A percentile compares a stretch with the other conserved stretches of the same genome.
Evolutionary conservation across 2,888 invertebrate species (phyloP).

Genomic region (Drosophila mercatorum): DNA sequence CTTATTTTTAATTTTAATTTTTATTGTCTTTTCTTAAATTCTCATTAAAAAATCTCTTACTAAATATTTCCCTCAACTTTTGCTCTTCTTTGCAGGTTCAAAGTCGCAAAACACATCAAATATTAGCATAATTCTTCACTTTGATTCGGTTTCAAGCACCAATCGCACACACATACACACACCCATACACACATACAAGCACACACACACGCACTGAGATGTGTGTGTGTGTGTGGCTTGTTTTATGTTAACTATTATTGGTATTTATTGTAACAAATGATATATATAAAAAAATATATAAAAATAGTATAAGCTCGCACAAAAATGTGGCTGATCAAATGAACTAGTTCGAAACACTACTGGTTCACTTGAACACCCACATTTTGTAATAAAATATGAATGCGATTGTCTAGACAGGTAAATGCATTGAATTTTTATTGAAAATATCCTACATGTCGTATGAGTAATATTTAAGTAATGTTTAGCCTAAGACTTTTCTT

Average conservation of each 20-base stretch:
- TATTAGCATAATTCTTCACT: conserved; percentile 72
- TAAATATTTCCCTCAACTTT: neutral
- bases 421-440: conserved; percentile 32
- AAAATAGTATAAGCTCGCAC: neutral
- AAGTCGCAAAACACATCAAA: conserved; percentile 79
- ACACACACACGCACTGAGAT: neutral
- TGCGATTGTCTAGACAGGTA: conserved; percentile 23
- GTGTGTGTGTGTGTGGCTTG: conserved; percentile 42
- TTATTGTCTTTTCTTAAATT: neutral
- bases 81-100: conserved; percentile 64
- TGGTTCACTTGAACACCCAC: conserved; percentile 53
- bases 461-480: conserved; percentile 63
- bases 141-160: conserved; percentile 45
- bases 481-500: conserved; percentile 27
- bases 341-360: conserved; percentile 18
- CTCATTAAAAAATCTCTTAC: neutral
- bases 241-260: conserved; percentile 79
- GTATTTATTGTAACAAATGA: conserved; percentile 67
- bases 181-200: conserved; percentile 23
- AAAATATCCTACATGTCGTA: conserved; percentile 42
- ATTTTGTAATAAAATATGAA: conserved; percentile 37
- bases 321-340: conserved; percentile 60
- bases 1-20: neutral
- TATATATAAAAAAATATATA: neutral
- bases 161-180: conserved; percentile 34